These are phyloP conservation scores for Bovichtus diacanthus DNA, from an alignment of 2,797 vertebrate species.

Conservation along the genomic window DNA sequence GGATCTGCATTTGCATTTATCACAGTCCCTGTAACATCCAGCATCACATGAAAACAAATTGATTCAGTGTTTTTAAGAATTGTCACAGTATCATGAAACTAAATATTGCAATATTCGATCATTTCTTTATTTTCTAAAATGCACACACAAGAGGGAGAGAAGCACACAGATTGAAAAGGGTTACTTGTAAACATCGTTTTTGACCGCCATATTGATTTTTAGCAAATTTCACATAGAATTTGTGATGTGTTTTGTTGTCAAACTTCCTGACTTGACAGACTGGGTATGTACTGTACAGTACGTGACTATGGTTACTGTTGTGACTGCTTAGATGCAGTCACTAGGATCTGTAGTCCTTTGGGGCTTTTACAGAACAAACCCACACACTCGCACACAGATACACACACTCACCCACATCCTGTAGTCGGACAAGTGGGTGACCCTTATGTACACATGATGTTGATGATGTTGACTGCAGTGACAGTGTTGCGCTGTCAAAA, in stretches of 20 bases:
- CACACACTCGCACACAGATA: not conserved
- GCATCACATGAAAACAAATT: too few species aligned
- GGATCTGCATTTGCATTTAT: too few species aligned
- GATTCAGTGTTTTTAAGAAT: too few species aligned
- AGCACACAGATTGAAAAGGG: not conserved
- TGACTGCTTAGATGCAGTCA: conserved; percentile 15
- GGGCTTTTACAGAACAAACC: not conserved
- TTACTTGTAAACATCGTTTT: not conserved
- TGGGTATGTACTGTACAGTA: not conserved
- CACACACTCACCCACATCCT: not conserved
- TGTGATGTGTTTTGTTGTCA: not conserved
- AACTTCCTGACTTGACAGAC: not conserved
- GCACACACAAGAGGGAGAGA: not conserved
- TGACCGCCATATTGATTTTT: not conserved
- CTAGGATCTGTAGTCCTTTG: not conserved
- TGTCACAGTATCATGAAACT: too few species aligned
- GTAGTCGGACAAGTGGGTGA: not conserved
- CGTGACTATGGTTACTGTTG: not conserved
- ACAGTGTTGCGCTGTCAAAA: not conserved
- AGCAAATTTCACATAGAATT: not conserved
- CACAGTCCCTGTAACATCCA: too few species aligned
- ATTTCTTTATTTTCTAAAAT: too few species aligned
- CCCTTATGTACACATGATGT: not conserved
- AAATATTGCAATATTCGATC: too few species aligned
- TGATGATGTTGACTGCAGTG: not conserved